These are phyloP conservation scores for Gallinago nigripennis DNA, from an alignment of 2,797 vertebrate species.

Conservation along the genomic window DNA sequence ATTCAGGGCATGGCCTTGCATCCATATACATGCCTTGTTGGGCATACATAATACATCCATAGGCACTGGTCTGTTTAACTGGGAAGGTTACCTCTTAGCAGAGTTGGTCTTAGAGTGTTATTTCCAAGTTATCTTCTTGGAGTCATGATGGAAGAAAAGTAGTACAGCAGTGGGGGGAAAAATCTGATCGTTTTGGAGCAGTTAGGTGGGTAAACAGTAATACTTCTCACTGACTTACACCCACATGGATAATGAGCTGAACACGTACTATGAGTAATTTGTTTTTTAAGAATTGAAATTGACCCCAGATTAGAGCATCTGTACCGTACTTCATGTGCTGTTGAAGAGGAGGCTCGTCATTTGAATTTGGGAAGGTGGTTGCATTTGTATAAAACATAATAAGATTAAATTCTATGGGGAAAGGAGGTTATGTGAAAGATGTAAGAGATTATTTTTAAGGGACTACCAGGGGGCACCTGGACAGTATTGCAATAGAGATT, in stretches of 20 bases:
- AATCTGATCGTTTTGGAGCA: background rate
- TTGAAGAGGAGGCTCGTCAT: background rate
- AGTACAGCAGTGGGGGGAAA: background rate
- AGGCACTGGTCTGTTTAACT: background rate
- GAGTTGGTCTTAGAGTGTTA: background rate
- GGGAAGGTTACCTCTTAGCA: background rate
- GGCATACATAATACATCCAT: background rate
- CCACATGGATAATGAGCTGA: conserved; percentile 33
- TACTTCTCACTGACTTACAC: background rate
- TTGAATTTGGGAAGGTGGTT: background rate
- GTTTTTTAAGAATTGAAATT: conserved; percentile 34
- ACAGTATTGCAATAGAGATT: background rate
- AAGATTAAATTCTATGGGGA: background rate
- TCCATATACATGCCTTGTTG: background rate
- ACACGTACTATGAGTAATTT: conserved; percentile 39
- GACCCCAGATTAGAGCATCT: conserved; percentile 24
- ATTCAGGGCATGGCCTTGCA: background rate
- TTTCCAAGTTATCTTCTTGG: background rate
- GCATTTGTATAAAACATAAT: background rate
- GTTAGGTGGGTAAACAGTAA: conserved; percentile 16
- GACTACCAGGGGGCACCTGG: background rate
- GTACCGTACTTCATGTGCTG: background rate
- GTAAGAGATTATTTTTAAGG: background rate
- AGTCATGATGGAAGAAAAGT: background rate
- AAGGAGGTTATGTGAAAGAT: background rate